Percentiles rank a stretch among this genome's conserved stretches.
phyloP scores from a whole-genome alignment of 64 coral and sea anemone species.

The Exaiptasia diaphana region DNA sequence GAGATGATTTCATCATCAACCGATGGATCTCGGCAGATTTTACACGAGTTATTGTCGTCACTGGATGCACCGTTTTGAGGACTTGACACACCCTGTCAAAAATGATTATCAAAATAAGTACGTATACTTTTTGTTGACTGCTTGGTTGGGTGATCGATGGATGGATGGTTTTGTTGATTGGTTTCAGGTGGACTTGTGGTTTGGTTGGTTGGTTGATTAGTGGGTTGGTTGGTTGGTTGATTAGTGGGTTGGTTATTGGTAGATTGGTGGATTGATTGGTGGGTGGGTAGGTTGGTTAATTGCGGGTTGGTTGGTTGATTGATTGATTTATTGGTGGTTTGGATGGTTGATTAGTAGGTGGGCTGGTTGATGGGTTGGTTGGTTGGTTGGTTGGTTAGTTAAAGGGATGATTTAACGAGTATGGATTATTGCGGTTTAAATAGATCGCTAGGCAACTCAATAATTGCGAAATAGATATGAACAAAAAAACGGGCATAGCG shows the following conservation, averaged over 20 bases:
- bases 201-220: neutral
- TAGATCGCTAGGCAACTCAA: no score
- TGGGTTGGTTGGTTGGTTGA: neutral
- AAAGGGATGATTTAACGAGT: neutral
- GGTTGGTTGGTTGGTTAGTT: neutral
- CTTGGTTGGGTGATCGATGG: no score
- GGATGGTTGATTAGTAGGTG: neutral
- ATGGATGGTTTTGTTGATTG: no score
- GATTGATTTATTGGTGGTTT: neutral
- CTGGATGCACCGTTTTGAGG: neutral
- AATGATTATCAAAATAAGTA: no score
- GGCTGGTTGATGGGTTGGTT: neutral
- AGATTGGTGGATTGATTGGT: neutral
- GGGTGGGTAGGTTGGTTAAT: neutral
- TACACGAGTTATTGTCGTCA: slow-evolving; percentile 20
- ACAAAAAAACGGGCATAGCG: no score
- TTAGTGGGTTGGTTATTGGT: neutral
- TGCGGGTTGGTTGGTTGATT: neutral
- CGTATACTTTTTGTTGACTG: no score
- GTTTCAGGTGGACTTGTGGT: no score
- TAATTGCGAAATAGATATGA: no score
- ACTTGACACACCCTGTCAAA: neutral
- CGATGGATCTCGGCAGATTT: slow-evolving; percentile 73
- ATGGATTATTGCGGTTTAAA: no score
- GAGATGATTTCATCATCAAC: slow-evolving; percentile 48